These are phyloP conservation scores for Sprattus sprattus DNA, from an alignment of 2,113 vertebrate species.

Conservation along the genomic window DNA sequence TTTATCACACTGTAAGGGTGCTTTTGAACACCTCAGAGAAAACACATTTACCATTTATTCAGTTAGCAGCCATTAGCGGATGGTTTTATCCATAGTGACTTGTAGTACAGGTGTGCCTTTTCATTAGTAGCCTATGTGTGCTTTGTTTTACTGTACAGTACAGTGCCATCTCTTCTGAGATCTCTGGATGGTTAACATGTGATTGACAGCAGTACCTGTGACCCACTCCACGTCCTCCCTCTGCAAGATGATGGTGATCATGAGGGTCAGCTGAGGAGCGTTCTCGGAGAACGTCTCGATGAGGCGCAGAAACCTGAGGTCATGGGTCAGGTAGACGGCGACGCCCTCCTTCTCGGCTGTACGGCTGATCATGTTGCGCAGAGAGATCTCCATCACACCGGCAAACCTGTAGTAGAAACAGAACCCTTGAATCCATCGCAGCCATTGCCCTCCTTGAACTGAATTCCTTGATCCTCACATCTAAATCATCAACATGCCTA, in stretches of 20 bases:
- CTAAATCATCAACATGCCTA: too few species aligned
- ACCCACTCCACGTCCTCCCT: constrained; percentile 42
- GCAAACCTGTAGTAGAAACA: constrained; percentile 24
- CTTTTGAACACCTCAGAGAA: too few species aligned
- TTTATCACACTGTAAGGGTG: too few species aligned
- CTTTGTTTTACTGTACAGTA: too few species aligned
- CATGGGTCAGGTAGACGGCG: constrained; percentile 69
- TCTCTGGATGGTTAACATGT: background rate
- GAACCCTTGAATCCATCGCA: too few species aligned
- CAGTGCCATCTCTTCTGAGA: background rate
- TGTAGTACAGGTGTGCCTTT: too few species aligned
- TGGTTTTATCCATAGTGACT: too few species aligned
- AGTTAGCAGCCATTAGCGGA: too few species aligned
- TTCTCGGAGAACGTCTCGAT: constrained; percentile 81
- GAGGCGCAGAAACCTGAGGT: constrained; percentile 82
- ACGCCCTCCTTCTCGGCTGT: background rate
- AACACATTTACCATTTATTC: too few species aligned
- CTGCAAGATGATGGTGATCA: constrained; percentile 63
- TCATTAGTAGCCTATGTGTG: too few species aligned
- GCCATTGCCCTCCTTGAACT: too few species aligned
- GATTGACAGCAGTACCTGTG: constrained; percentile 16
- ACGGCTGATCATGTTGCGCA: background rate
- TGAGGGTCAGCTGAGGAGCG: constrained; percentile 74
- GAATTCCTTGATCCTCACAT: too few species aligned
- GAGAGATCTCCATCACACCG: constrained; percentile 36